phyloP scores from a whole-genome alignment of 2,888 invertebrate genomes.

The Drosophila falleni region DNA sequence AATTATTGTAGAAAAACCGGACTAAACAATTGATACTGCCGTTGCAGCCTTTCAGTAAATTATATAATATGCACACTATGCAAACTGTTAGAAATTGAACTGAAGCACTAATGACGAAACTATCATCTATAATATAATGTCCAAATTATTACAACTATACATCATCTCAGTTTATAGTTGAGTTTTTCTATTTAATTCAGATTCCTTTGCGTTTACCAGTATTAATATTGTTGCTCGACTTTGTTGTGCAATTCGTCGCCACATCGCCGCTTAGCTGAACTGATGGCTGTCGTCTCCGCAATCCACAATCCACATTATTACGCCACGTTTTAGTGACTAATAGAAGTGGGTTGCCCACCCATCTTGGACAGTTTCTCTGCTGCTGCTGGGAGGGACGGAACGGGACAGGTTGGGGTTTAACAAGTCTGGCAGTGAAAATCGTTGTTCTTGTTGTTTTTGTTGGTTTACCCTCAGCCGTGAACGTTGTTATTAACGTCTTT shows the following conservation, averaged over 20 bases:
- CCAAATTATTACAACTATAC: background rate
- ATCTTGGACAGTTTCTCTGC: conserved; percentile 15
- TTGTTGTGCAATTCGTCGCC: conserved; percentile 50
- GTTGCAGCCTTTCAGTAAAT: background rate
- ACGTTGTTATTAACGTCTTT: conserved; percentile 54
- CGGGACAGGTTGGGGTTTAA: conserved; percentile 50
- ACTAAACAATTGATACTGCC: too few species aligned
- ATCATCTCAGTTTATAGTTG: background rate
- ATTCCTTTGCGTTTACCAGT: conserved; percentile 34
- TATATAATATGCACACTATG: background rate
- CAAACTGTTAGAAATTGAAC: background rate
- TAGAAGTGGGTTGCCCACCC: conserved; percentile 32
- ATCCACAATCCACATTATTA: conserved; percentile 24
- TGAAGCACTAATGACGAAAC: background rate
- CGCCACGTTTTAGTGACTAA: conserved; percentile 55
- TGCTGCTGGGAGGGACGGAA: background rate
- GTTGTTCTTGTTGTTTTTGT: conserved; percentile 24
- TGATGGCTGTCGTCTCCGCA: conserved; percentile 31
- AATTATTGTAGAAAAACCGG: too few species aligned
- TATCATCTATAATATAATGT: background rate
- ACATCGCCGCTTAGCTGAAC: conserved; percentile 41
- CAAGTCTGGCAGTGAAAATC: conserved; percentile 41
- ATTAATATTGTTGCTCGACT: conserved; percentile 23
- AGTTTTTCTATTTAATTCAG: background rate
- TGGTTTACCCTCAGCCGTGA: conserved; percentile 40